Base-by-base conservation (phyloP, 2,888 invertebrate species). In the Eurytoma adleriae region DNA sequence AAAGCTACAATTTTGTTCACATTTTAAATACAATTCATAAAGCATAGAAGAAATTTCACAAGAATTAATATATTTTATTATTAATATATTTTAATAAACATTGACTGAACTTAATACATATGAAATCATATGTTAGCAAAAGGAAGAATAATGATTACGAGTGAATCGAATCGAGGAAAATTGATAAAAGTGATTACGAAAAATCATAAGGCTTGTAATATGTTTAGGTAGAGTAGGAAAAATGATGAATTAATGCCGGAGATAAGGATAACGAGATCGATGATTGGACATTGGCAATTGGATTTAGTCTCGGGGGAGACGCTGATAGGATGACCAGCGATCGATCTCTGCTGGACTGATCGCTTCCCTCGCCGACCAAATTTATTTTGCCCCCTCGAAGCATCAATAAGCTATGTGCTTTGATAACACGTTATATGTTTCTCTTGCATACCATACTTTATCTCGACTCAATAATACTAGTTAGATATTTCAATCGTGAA, bases 221-320 rank as follows among this genome's bases (percentile, higher is more conserved):
- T 67, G 54, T 75, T 75, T 78, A 78, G 66, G 62, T 16, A 16
- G 18, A 18, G 57, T 14, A n/a, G n/a, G 75, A 80, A 71, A 78
- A 80, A 80, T 82, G 82, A 80, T 78, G 72, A 78, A 82, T 79
- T 79, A 79, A 83, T 78, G 80, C 72, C 12, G 52, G n/a, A 59
- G 81, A 81, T 80, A 81, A 82, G 76, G 80, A 82, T 81, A 82
- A 83, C 83, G 82, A 84, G 80, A 73, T 78, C 80, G 79, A 83
- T 84, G 81, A 84, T 83, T 80, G 73, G 78, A 73, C 24, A 77
- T 72, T 20, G 77, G 59, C 76, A 73, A 82, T 80, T 80, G 82
- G 81, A 83, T 84, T 77, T 59, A 59, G 50, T 81, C 81, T 75
- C 79, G 48, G 16, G 82, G 80, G 82, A 75, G 14, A 52, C 70